These are phyloP conservation scores for Heterodera filipjevi DNA, from an alignment of 2,888 invertebrate genomes.

Conservation along the genomic window DNA sequence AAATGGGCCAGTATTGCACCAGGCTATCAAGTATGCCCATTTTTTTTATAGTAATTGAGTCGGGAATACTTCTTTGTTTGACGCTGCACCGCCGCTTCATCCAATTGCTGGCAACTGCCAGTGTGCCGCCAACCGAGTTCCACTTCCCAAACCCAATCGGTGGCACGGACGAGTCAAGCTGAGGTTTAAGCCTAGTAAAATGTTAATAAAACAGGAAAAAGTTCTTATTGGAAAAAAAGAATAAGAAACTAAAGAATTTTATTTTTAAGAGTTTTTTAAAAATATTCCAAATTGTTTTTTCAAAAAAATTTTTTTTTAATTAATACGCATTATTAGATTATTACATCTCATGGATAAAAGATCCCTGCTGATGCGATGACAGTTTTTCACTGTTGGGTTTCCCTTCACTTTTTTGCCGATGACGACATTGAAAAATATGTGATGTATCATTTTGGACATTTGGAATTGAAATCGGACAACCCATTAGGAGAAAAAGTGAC, in stretches of 20 bases:
- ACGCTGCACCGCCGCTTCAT: background rate
- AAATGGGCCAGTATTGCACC: no score
- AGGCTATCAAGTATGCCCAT: no score
- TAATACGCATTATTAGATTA: background rate
- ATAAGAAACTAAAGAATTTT: no score
- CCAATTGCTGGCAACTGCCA: slow-evolving; percentile 3
- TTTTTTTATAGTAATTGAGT: no score
- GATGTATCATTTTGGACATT: background rate
- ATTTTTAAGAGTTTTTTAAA: no score
- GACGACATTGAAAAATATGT: background rate
- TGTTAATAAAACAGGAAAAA: background rate
- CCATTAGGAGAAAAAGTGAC: background rate
- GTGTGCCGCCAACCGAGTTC: background rate
- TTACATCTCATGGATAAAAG: background rate
- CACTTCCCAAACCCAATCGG: slow-evolving; percentile 3
- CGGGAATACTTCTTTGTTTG: background rate
- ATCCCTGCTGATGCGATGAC: background rate
- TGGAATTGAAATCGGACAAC: background rate
- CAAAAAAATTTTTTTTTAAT: background rate
- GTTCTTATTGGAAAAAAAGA: no score
- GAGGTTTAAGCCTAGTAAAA: background rate
- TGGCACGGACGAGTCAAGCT: slow-evolving; percentile 6
- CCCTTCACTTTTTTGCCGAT: background rate
- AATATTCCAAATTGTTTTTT: no score
- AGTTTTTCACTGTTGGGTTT: background rate